Evolutionary conservation across 2,888 invertebrate species (phyloP), one percentile per base, ranked within the genome.

Genomic region (Artemia sinica): DNA sequence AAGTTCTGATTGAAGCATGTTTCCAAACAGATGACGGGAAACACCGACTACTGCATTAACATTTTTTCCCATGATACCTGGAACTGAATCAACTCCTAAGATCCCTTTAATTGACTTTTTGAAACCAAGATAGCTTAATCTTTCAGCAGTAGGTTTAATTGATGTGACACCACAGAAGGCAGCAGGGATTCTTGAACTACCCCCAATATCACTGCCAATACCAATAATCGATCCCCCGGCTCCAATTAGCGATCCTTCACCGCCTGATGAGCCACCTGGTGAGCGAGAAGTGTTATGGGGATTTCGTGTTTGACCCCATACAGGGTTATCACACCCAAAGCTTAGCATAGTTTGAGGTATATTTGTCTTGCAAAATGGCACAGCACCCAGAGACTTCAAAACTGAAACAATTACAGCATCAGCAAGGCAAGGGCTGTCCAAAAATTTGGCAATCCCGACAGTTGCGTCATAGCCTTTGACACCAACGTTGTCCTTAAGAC

Each of bases 261-360:
- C 81, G 1, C 80, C 79, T 0, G 78, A 77, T 0, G 80, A 80
- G 0, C 81, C 81, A 1, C 81, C 81, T 8, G 78, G 77, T 5
- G 74, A 73, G 12, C 78, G 73, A 0, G 71, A 71, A 1, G 71
- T 49, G 71, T 79, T 75, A 69, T 75, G 74, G 0, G 80, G 80
- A 73, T 82, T 79, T 14, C 69, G 70, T 0, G 81, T 78, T 7
- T 74, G 74, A 10, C 79, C 79, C 72, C 76, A 78, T 41, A 79
- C 74, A 0, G 79, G 76, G 71, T 80, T 79, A 11, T 76, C 74
- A 71, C 76, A 76, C 14, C 73, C 74, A 70, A 72, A 73, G 41
- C 74, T 74, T 63, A 58, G 14, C 28, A 41, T 48, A 5, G 73
- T 74, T 71, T 78, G 78, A 8, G 79, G 79, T 41, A 79, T 75